phyloP scores from a whole-genome alignment of 2,797 vertebrate species.

The Xiphorhynchus erythropygius region DNA sequence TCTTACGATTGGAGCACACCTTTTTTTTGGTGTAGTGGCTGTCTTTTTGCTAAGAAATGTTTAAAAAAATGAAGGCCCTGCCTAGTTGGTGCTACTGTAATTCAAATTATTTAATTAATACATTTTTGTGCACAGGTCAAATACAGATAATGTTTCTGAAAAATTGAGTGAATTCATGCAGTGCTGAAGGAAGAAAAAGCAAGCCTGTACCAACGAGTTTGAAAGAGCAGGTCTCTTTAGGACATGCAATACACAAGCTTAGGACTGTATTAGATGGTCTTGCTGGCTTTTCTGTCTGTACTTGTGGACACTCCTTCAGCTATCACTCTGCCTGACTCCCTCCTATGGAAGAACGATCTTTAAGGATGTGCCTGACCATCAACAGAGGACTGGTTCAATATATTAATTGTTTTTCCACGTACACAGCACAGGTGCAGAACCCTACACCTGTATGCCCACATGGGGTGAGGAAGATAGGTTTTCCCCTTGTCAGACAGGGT shows the following conservation, averaged over 20 bases:
- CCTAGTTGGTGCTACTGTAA: not conserved
- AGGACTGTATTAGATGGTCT: not conserved
- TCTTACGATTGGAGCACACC: not conserved
- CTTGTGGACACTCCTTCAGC: not conserved
- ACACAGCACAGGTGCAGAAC: not conserved
- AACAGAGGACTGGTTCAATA: not conserved
- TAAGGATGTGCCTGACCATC: not conserved
- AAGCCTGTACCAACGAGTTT: not conserved
- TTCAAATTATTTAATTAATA: not conserved
- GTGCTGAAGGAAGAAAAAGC: not conserved
- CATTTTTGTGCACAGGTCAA: not conserved
- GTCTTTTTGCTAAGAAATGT: not conserved
- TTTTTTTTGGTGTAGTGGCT: not conserved
- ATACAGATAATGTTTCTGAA: not conserved
- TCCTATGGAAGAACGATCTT: not conserved
- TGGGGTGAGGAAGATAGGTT: not conserved
- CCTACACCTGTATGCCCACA: not conserved
- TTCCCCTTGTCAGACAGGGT: not conserved
- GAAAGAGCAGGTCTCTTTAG: not conserved
- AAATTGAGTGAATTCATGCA: not conserved
- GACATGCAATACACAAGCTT: not conserved
- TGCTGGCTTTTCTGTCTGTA: not conserved
- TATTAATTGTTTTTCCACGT: not conserved
- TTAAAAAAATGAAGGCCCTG: not conserved
- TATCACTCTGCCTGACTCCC: not conserved